Base-by-base conservation (phyloP, 1,140 invertebrate species). In the Drosophila subpulchrella region DNA sequence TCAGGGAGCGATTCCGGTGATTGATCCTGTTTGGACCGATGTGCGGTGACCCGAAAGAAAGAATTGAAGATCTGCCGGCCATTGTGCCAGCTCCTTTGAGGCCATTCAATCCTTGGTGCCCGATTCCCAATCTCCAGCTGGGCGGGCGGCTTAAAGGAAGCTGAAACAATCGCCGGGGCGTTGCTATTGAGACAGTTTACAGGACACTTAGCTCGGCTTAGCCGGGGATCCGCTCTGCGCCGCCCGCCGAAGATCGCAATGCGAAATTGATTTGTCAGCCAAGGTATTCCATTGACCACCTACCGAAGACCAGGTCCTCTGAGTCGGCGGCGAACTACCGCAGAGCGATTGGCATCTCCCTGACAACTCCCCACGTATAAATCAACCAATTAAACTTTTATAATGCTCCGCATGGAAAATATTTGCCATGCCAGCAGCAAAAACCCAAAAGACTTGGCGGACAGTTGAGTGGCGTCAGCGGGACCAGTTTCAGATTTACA, bases 331-430 rank as follows among this genome's bases (percentile, higher is more conserved):
- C 57, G 60, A 63, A 78, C 75, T 44, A 78, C 75, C 75, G 74
- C 75, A 78, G 75, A 63, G 46, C 46, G 32, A 24, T 41, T 34
- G 46, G 42, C 76, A 62, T 12, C 27, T 41, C 47, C 34, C 50
- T 60, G 76, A 84, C 81, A 84, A 84, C 81, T 75, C 48, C 58
- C 47, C 53, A 60, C 42, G 74, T 89, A 89, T 89, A 89, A 89
- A 89, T 89, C 84, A 89, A 89, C 89, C 84, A 89, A 89, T 89
- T 89, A 89, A 84, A 89, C 82, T 84, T 84, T 74, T 88, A 88
- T 80, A 83, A 83, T 80, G 75, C 68, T 54, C 62, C 57, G 70
- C 77, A 84, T 83, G 78, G 62, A 79, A 88, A 88, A 83, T 88
- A 88, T 88, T 65, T 82, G 50, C 66, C 39, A 38, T 39, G 46